A percentile compares a stretch with the other conserved stretches of the same genome.
Evolutionary conservation across 2,113 vertebrate genomes (phyloP).

Genomic region (Hassar affinis): DNA sequence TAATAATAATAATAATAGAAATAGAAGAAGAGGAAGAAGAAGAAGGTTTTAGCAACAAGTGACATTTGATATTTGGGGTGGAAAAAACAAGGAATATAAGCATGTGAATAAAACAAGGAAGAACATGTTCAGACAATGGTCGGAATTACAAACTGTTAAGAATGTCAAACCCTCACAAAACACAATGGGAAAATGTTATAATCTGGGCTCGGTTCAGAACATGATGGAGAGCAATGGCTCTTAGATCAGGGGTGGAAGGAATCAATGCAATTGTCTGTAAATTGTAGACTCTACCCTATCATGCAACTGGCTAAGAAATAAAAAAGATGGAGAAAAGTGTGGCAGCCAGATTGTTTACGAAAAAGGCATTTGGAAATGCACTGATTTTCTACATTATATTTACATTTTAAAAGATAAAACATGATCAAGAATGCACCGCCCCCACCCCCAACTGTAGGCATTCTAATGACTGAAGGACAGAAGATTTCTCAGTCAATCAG

Average conservation of each 20-base stretch:
- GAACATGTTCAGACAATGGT: too few species aligned
- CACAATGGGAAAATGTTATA: neutral
- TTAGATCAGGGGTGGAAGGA: neutral
- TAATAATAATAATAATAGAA: too few species aligned
- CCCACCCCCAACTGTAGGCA: slow-evolving; percentile 21
- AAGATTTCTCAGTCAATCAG: too few species aligned
- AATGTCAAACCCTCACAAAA: neutral
- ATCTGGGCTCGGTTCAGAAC: neutral
- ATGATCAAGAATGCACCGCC: neutral
- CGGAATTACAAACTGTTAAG: neutral
- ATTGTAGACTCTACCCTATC: neutral
- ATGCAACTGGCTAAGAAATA: too few species aligned
- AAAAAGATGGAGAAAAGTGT: too few species aligned
- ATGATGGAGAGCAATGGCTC: neutral
- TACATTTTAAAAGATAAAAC: neutral
- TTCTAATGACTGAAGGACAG: slow-evolving; percentile 40
- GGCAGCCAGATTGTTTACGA: too few species aligned
- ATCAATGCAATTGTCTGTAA: neutral
- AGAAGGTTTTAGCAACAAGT: too few species aligned
- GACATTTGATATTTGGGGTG: too few species aligned
- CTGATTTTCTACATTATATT: neutral
- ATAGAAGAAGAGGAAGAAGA: too few species aligned
- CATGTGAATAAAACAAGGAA: neutral
- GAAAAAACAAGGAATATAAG: neutral
- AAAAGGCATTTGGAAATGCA: neutral